phyloP scores from a whole-genome alignment of 2,113 vertebrate species.

The Peromyscus californicus region DNA sequence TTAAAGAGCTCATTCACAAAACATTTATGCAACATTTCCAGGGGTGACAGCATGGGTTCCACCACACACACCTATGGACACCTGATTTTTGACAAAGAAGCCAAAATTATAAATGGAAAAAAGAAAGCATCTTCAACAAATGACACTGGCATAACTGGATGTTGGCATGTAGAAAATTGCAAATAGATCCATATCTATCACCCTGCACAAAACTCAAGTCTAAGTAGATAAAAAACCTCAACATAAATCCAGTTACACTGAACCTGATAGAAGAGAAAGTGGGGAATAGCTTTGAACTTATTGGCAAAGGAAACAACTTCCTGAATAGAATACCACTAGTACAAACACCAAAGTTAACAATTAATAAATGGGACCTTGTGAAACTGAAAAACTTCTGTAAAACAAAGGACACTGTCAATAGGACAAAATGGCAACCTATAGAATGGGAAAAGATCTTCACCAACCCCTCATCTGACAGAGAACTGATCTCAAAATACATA shows the following conservation, averaged over 20 bases:
- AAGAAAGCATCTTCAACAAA: background rate
- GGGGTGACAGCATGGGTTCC: background rate
- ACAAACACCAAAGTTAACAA: background rate
- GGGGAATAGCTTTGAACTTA: background rate
- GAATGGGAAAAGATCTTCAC: background rate
- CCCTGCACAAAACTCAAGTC: background rate
- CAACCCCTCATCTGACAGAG: background rate
- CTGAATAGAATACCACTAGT: background rate
- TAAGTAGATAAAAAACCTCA: background rate
- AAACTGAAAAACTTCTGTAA: background rate
- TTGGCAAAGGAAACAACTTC: background rate
- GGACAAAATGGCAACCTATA: background rate
- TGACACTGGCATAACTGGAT: background rate
- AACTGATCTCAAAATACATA: background rate
- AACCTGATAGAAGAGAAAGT: background rate
- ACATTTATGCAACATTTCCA: background rate
- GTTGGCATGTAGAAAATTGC: background rate
- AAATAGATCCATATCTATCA: background rate
- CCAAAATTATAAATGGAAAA: background rate
- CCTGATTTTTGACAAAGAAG: background rate
- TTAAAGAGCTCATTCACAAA: background rate
- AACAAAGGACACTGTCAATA: background rate
- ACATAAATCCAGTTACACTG: background rate
- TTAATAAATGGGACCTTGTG: background rate
- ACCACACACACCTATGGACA: background rate